Base-by-base conservation (phyloP, 1,140 invertebrate genomes). In the Hyles vespertilio region DNA sequence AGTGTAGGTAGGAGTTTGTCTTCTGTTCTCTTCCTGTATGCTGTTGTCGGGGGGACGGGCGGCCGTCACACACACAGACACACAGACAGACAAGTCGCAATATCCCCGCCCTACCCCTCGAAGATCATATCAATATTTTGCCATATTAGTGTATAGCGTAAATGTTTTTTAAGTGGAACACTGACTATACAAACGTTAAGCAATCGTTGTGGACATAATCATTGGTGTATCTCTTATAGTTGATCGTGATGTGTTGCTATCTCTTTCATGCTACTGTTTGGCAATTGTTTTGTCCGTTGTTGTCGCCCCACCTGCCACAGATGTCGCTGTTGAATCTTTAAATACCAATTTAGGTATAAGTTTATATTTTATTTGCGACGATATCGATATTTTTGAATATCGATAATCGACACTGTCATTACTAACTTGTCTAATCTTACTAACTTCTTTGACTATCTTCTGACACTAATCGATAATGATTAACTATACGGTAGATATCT, bases 41-140 rank as follows among this genome's bases (percentile, higher is more conserved):
- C 48, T 48, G 54, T 47, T 33, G 52, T 44, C 12, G 32, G 12
- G 36, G 57, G 7, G 32, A 11, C 33, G 4, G 32, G 8, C 10
- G 32, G 50, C 9, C 22, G n/a, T n/a, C 22, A 48, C 5, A 48
- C 2, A 10, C 9, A 48, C 11, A 11, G n/a, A 22, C 22, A 22
- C 22, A 22, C 47, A 11, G 11, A 10, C 6, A 48, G 5, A 10
- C 9, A 12, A 8, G 22, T 2, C 32, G 22, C 50, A 0, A 9
- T 10, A 9, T 34, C 32, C 3, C 51, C 32, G 51, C 51, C 33
- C 32, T n/a, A 11, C 9, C 43, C 43, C 56, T 61, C 70, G 69
- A 68, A 59, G 79, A 75, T 77, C 79, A 86, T 86, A 86, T 86
- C 81, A 84, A 70, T 70, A 75, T 73, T 81, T 83, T 85, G 84